Conservation (phyloP, 2,113 vertebrate genomes). For the Irena cyanogastra region DNA sequence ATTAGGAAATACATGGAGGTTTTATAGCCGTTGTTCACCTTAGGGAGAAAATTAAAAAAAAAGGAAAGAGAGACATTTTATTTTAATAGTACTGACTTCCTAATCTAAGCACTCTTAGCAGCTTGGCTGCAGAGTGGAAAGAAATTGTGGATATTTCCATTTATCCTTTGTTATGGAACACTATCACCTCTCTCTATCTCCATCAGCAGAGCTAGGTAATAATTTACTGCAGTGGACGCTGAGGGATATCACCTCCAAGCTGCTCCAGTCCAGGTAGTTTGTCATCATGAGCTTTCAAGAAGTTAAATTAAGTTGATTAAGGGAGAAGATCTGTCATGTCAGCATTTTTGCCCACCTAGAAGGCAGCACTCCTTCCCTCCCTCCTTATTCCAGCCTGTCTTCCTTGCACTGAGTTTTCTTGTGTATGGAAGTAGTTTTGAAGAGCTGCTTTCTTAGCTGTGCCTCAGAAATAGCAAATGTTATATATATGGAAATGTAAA, state of each 20-base stretch:
- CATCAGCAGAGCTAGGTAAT: constrained; percentile 50
- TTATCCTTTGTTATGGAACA: constrained; percentile 59
- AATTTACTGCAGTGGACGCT: constrained; percentile 48
- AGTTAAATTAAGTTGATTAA: constrained; percentile 68
- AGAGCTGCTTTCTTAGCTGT: background rate
- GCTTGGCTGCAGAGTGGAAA: constrained; percentile 16
- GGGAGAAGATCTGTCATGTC: constrained; percentile 49
- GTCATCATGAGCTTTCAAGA: constrained; percentile 59
- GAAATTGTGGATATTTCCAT: constrained; percentile 39
- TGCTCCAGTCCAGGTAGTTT: constrained; percentile 46
- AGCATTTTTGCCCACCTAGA: constrained; percentile 8
- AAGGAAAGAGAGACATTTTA: background rate
- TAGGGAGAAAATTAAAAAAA: background rate
- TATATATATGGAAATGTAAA: background rate
- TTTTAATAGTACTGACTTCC: constrained; percentile 14
- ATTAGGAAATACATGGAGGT: constrained; percentile 12
- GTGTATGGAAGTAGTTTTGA: background rate
- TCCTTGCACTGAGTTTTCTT: background rate
- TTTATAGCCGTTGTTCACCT: constrained; percentile 36
- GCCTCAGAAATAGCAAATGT: background rate
- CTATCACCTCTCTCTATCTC: constrained; percentile 55
- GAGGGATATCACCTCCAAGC: constrained; percentile 40
- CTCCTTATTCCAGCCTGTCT: background rate
- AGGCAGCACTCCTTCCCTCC: background rate
- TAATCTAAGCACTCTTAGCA: constrained; percentile 2